Evolutionary conservation across 2,797 vertebrate species (phyloP), one percentile per base, ranked within the genome.

Genomic region (Coreius guichenoti): DNA sequence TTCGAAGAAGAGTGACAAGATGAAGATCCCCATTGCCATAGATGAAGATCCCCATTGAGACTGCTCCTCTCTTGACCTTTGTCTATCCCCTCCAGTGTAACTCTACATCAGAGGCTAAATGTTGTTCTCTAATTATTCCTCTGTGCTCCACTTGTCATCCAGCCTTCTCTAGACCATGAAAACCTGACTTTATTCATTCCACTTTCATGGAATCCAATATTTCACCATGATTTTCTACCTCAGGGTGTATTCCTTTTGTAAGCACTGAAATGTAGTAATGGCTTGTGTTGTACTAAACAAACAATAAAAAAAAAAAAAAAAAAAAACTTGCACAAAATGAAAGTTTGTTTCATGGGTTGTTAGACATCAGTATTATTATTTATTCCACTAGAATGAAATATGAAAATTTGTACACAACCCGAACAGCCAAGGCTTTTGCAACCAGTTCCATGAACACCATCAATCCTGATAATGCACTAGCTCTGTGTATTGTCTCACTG

Each of bases 81-180:
- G 36, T 19, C 39, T 63, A 61, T 31, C 14, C 39, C 69, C 39
- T 73, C 26, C 14, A 56, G 26, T 73, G 39, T 16, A 82, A 31
- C 80, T n/a, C 69, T 47, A 58, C 3, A 45, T 43, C 19, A 2
- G 19, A 33, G 54, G 29, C 68, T 80, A 80, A 83, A 76, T 75
- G 47, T 31, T 65, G 61, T 56, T n/a, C 54, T 51, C 29, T 70
- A 85, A 85, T 85, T 79, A 81, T 79, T 72, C 80, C 56, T 76
- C 29, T 17, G 54, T 21, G 58, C 65, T 85, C 54, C 33, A 58
- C 19, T 68, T 45, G 39, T 61, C 19, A 1, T 45, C 54, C 4
- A 61, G 36, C 31, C 65, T 36, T 54, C 33, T 54, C 14, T 21
- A 12, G 49, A 33, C 29, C 23, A 23, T 36, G 5, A 73, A 73